Percentiles rank a stretch among this genome's conserved stretches.
Evolutionary conservation across 2,113 vertebrate species (phyloP).

Genomic region (Synchiropus splendidus): DNA sequence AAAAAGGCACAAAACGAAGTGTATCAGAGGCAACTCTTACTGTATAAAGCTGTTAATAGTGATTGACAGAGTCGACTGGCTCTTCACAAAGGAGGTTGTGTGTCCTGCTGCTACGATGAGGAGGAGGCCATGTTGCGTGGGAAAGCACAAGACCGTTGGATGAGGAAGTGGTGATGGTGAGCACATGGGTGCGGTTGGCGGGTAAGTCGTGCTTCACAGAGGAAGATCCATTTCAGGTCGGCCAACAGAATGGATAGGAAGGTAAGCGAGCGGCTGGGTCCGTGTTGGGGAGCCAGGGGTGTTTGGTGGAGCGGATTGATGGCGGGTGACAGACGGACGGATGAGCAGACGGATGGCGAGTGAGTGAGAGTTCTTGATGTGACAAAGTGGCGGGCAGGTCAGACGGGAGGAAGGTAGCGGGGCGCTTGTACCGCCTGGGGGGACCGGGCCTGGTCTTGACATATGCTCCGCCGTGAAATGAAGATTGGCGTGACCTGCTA

Average conservation of each 20-base stretch:
- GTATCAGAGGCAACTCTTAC: too few species aligned
- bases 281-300: slow-evolving; percentile 27
- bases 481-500: slow-evolving; percentile 60
- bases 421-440: slow-evolving; percentile 42
- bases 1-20: too few species aligned
- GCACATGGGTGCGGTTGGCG: slow-evolving; percentile 40
- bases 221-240: slow-evolving; percentile 11
- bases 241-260: slow-evolving; percentile 45
- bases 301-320: slow-evolving; percentile 48
- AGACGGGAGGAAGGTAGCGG: slow-evolving; percentile 21
- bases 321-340: slow-evolving; percentile 47
- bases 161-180: slow-evolving; percentile 40
- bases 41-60: too few species aligned
- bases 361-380: too few species aligned
- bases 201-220: slow-evolving; percentile 21
- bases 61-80: too few species aligned
- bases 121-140: slow-evolving; percentile 18
- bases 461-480: slow-evolving; percentile 62
- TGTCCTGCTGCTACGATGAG: too few species aligned
- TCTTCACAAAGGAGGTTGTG: too few species aligned
- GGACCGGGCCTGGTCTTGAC: slow-evolving; percentile 51
- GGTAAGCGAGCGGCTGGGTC: slow-evolving; percentile 49
- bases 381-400: slow-evolving; percentile 48
- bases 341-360: slow-evolving; percentile 39
- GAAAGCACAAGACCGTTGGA: slow-evolving; percentile 26